Evolutionary conservation across 2,888 invertebrate genomes (phyloP).

Genomic region (Ernsta delagoae): DNA sequence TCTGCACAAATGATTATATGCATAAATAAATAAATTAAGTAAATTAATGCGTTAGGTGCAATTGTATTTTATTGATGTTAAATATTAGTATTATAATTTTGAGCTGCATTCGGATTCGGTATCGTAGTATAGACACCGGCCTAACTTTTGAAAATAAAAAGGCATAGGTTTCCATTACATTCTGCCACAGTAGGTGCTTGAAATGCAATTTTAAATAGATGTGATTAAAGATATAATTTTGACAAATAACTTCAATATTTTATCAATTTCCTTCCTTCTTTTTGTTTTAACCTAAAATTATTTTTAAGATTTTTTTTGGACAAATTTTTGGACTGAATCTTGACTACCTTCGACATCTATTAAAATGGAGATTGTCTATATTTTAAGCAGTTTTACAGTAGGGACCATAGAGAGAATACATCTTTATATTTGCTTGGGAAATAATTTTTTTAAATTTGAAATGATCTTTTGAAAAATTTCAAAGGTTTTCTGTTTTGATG

Average conservation of each 20-base stretch:
- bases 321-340: slow-evolving; percentile 59
- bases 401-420: slow-evolving; percentile 76
- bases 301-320: slow-evolving; percentile 52
- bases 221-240: slow-evolving; percentile 19
- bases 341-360: slow-evolving; percentile 51
- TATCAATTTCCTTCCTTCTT: slow-evolving; percentile 25
- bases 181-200: slow-evolving; percentile 35
- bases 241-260: slow-evolving; percentile 1
- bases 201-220: slow-evolving; percentile 25
- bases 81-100: slow-evolving; percentile 28
- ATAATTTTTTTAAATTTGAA: slow-evolving; percentile 29
- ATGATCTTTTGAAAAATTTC: slow-evolving; percentile 18
- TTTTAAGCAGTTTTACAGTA: slow-evolving; percentile 67
- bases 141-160: slow-evolving; percentile 37
- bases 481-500: background rate
- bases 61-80: slow-evolving; percentile 30
- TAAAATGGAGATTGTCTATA: slow-evolving; percentile 53
- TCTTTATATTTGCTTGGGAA: slow-evolving; percentile 60
- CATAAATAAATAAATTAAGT: slow-evolving; percentile 14
- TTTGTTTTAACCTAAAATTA: slow-evolving; percentile 39
- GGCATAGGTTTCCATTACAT: slow-evolving; percentile 26
- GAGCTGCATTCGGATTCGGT: slow-evolving; percentile 18
- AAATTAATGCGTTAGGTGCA: slow-evolving; percentile 17
- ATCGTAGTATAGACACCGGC: slow-evolving; percentile 40
- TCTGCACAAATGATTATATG: slow-evolving; percentile 33